phyloP scores from a whole-genome alignment of 1,140 invertebrate species.

The Scaptomyza hsui region DNA sequence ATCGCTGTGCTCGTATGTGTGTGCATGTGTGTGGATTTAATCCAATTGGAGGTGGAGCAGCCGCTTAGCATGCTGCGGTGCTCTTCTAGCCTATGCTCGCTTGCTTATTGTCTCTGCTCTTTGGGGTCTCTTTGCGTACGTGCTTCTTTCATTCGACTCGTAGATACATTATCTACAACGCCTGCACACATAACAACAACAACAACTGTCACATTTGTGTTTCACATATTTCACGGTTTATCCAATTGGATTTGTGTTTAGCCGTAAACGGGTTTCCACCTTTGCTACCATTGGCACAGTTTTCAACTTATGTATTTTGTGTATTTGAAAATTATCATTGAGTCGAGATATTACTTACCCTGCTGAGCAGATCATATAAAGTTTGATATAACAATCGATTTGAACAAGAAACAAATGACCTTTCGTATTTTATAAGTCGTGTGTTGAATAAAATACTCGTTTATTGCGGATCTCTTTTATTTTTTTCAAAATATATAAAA shows the following conservation, averaged over 20 bases:
- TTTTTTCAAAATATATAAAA: no score
- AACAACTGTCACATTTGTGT: conserved; percentile 50
- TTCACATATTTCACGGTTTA: conserved; percentile 47
- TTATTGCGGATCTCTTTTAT: no score
- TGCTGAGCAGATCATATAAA: neutral
- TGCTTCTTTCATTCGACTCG: conserved; percentile 7
- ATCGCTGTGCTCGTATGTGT: conserved; percentile 22
- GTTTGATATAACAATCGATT: no score
- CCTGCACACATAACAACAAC: conserved; percentile 46
- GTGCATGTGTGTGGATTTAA: conserved; percentile 50
- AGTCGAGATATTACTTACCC: neutral
- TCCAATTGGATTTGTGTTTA: conserved; percentile 75
- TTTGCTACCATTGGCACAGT: conserved; percentile 47
- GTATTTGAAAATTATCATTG: neutral
- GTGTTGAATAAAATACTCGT: no score
- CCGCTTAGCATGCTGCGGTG: conserved; percentile 48
- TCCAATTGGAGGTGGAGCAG: conserved; percentile 77
- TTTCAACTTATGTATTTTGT: conserved; percentile 11
- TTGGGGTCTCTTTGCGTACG: conserved; percentile 25
- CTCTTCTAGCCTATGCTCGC: conserved; percentile 53
- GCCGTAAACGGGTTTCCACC: conserved; percentile 60
- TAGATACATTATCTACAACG: conserved; percentile 49
- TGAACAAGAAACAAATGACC: no score
- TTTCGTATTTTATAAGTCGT: no score
- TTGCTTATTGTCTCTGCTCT: conserved; percentile 4